A percentile compares a stretch with the other conserved stretches of the same genome.
These are phyloP conservation scores for Amorpha juglandis DNA, from an alignment of 2,888 invertebrate species.

Conservation along the genomic window DNA sequence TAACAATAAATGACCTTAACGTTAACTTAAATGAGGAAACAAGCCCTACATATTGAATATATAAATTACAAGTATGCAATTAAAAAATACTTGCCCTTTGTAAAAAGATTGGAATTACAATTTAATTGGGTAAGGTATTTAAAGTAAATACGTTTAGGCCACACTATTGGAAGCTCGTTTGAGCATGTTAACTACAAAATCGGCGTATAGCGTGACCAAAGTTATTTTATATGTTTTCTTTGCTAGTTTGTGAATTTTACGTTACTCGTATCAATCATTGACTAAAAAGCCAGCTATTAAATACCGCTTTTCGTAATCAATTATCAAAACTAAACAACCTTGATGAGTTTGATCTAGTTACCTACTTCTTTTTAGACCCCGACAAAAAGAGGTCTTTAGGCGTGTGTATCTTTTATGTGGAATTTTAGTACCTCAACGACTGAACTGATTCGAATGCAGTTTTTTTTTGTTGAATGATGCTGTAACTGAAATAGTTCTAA, in stretches of 20 bases:
- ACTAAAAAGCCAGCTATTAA: slow-evolving; percentile 7
- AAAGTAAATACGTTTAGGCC: background rate
- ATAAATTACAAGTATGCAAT: background rate
- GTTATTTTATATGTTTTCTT: background rate
- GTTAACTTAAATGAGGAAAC: background rate
- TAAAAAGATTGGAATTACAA: slow-evolving; percentile 2
- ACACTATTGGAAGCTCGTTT: slow-evolving; percentile 13
- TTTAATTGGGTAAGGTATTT: background rate
- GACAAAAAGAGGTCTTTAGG: too few relatives aligned
- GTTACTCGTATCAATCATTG: slow-evolving; percentile 18
- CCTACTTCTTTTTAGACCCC: background rate
- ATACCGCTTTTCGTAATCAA: slow-evolving; percentile 1
- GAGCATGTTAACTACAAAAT: background rate
- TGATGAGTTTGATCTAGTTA: background rate
- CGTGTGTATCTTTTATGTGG: too few relatives aligned
- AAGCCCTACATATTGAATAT: background rate
- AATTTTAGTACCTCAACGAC: too few relatives aligned
- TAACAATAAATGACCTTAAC: background rate
- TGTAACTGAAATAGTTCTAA: too few relatives aligned
- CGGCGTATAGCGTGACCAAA: slow-evolving; percentile 4
- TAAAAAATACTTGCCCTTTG: background rate
- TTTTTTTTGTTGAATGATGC: too few relatives aligned
- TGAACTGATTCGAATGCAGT: too few relatives aligned
- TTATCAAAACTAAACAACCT: background rate
- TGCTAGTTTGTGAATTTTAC: slow-evolving; percentile 6